These are phyloP conservation scores for Pantherophis guttatus DNA, from an alignment of 2,113 vertebrate genomes.

Conservation along the genomic window DNA sequence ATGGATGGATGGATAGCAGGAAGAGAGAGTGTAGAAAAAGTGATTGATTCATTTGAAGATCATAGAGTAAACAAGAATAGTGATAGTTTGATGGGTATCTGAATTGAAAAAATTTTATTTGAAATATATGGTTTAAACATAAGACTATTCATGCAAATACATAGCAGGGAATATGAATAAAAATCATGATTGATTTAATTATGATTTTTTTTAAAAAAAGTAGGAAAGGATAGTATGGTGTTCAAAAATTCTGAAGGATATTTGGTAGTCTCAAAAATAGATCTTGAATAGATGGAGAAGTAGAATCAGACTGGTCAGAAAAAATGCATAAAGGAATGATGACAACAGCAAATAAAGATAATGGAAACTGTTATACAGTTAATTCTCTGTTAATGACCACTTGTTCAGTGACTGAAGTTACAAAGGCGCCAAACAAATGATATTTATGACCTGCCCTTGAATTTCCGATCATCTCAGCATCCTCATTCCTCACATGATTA, in stretches of 20 bases:
- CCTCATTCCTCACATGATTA: background rate
- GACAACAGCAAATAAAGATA: background rate
- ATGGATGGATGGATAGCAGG: background rate
- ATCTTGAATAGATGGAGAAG: background rate
- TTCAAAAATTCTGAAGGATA: background rate
- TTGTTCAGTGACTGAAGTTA: background rate
- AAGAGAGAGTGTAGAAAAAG: background rate
- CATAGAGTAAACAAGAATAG: background rate
- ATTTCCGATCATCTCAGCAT: background rate
- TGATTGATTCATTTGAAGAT: background rate
- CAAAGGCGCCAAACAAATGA: too few species aligned
- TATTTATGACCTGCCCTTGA: too few species aligned
- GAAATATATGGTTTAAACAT: background rate
- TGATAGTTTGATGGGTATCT: background rate
- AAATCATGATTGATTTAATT: background rate
- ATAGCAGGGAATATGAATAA: background rate
- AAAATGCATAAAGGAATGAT: background rate
- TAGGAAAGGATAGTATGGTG: background rate
- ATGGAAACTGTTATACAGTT: background rate
- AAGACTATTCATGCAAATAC: background rate
- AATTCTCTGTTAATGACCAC: background rate
- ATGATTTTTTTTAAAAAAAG: background rate
- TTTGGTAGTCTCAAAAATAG: background rate
- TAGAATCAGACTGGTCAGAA: background rate
- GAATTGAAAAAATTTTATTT: background rate